These are phyloP conservation scores for Branchipolynoe longqiensis DNA, from an alignment of 2,888 invertebrate genomes.

Conservation along the genomic window DNA sequence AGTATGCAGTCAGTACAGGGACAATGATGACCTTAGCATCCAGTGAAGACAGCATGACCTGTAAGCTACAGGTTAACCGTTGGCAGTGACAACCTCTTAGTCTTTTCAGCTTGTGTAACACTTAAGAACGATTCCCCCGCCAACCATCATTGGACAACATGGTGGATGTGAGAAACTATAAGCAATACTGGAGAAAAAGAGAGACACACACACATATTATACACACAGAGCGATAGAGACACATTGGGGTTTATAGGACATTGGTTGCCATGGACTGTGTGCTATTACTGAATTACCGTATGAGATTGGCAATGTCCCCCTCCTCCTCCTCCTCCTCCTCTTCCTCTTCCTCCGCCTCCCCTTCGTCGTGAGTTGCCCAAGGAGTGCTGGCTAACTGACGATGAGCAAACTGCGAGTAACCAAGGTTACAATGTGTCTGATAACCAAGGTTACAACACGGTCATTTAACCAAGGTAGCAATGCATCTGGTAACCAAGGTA, in stretches of 20 bases:
- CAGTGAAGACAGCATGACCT: too few relatives aligned
- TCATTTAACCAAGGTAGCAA: too few relatives aligned
- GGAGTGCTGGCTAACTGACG: too few relatives aligned
- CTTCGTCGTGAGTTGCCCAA: too few relatives aligned
- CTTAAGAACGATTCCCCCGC: neutral
- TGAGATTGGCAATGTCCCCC: slow-evolving; percentile 31
- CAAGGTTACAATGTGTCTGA: too few relatives aligned
- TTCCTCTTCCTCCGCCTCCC: slow-evolving; percentile 1
- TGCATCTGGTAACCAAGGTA: too few relatives aligned
- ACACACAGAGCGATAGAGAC: slow-evolving; percentile 20
- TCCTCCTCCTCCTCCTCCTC: neutral
- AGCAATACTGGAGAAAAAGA: slow-evolving; percentile 55
- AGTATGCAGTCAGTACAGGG: too few relatives aligned
- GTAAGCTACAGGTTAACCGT: slow-evolving; percentile 20
- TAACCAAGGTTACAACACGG: too few relatives aligned
- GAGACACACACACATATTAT: too few relatives aligned
- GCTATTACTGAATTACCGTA: slow-evolving; percentile 50
- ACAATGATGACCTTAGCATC: too few relatives aligned
- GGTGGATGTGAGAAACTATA: slow-evolving; percentile 29
- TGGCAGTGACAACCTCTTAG: slow-evolving; percentile 26
- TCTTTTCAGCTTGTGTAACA: slow-evolving; percentile 15
- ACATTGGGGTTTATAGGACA: slow-evolving; percentile 37
- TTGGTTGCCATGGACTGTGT: neutral
- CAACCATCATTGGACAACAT: neutral
- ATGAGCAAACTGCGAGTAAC: too few relatives aligned